Conservation (phyloP, 2,113 vertebrate genomes). For the Chaetura pelagica region DNA sequence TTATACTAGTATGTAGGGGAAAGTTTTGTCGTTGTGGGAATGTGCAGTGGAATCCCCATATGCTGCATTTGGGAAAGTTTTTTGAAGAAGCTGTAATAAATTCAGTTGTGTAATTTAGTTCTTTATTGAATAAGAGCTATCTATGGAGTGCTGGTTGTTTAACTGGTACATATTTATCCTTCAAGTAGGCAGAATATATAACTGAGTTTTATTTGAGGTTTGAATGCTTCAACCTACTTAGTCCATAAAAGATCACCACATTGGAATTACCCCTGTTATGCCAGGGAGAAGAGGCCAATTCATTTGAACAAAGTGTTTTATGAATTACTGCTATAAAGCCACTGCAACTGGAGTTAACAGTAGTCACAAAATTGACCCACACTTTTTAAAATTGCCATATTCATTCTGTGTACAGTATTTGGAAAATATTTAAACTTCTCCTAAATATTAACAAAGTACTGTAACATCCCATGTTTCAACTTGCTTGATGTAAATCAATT, state of each 20-base stretch:
- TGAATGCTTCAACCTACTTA: not conserved
- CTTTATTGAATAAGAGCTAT: not conserved
- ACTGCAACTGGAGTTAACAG: not conserved
- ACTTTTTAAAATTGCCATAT: not conserved
- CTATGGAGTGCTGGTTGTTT: not conserved
- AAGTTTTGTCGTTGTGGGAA: not conserved
- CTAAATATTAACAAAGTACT: not conserved
- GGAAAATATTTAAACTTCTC: not conserved
- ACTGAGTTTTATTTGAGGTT: not conserved
- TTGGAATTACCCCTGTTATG: not conserved
- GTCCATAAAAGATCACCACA: not conserved
- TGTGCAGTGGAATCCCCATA: not conserved
- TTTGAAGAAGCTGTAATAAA: not conserved
- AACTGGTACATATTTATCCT: not conserved
- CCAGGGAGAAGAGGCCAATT: not conserved
- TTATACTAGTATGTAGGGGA: not conserved
- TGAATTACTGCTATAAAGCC: not conserved
- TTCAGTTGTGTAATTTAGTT: not conserved
- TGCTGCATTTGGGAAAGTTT: not conserved
- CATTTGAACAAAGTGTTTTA: not conserved
- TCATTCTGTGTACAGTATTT: not conserved
- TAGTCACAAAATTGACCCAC: not conserved
- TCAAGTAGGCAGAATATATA: not conserved
- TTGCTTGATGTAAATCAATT: not conserved
- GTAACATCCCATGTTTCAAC: not conserved